Evolutionary conservation across 2,797 vertebrate species (phyloP).

Genomic region (Microctenopoma steveboyesi): DNA sequence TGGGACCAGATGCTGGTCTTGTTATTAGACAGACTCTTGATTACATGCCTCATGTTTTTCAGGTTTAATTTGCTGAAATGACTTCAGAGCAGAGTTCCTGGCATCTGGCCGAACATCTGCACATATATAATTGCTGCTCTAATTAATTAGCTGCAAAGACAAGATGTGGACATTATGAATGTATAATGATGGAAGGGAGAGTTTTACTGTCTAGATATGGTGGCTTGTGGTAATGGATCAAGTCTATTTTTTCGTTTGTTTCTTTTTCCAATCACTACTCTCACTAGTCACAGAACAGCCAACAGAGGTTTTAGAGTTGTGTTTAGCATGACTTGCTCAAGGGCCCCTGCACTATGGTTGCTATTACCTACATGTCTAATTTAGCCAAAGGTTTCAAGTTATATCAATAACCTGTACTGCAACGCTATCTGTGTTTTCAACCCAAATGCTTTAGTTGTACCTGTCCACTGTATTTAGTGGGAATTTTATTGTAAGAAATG

Average conservation of each 20-base stretch:
- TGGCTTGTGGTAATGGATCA: conserved; percentile 25
- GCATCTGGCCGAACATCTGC: conserved; percentile 83
- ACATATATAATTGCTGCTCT: conserved; percentile 77
- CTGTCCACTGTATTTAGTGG: neutral
- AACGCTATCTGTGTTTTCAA: neutral
- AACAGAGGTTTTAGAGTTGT: neutral
- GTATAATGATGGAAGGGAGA: conserved; percentile 42
- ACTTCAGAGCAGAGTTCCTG: conserved; percentile 76
- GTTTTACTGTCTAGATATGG: conserved; percentile 45
- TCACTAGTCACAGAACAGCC: neutral
- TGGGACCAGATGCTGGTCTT: conserved; percentile 52
- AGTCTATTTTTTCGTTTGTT: neutral
- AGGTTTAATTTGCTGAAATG: conserved; percentile 76
- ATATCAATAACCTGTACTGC: conserved; percentile 1
- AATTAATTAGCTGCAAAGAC: conserved; percentile 78
- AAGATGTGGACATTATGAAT: conserved; percentile 69
- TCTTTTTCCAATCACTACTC: neutral
- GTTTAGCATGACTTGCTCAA: neutral
- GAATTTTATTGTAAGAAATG: neutral
- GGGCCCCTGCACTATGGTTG: neutral
- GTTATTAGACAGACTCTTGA: conserved; percentile 65
- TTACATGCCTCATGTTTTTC: conserved; percentile 68
- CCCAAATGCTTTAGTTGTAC: neutral
- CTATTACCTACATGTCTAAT: neutral
- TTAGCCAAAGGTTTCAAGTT: neutral